Evolutionary conservation across 2,113 vertebrate species (phyloP), one percentile per base, ranked within the genome.

Genomic region (Saccopteryx leptura): DNA sequence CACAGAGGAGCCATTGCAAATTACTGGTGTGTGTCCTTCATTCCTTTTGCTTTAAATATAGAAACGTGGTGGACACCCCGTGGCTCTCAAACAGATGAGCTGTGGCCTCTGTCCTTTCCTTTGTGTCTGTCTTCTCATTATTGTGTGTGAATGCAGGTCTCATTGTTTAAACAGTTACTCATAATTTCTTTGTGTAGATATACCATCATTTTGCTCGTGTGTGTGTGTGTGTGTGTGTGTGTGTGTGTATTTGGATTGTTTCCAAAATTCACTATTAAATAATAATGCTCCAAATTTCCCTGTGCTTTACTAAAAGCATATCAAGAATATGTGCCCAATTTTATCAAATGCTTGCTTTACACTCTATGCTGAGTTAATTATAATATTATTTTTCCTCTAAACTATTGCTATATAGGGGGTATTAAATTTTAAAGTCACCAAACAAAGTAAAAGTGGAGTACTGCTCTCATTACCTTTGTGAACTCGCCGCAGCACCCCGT

Each of bases 21-120:
- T 75, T 71, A 24, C 56, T n/a, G 46, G 15, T n/a, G 19, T 46
- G 2, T 72, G 26, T 60, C 31, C 84, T 74, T 88, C 18, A 9
- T 83, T 26, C 17, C 31, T 89, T 91, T 91, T 68, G 24, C 15
- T 80, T 88, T 92, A 81, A 83, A 48, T 90, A 33, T 12, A 12
- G 75, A 91, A 61, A 79, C 13, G 9, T 46, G 0, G 4, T 13
- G 33, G 78, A 61, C 14, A 12, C 46, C 46, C 54, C 18, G 2
- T 82, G 46, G 21, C 10, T 79, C 88, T 86, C 69, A 79, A 31
- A 48, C 95, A 78, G 66, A 82, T 39, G 10, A 10, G 74, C 61
- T 54, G 1, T 80, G 52, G 6, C 82, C 86, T 88, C 15, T 24
- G 54, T 65, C 21, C 39, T 48, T 31, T 31, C 13, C 74, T 92